phyloP scores from a whole-genome alignment of 2,797 vertebrate species.

The Thripadectes ignobilis region DNA sequence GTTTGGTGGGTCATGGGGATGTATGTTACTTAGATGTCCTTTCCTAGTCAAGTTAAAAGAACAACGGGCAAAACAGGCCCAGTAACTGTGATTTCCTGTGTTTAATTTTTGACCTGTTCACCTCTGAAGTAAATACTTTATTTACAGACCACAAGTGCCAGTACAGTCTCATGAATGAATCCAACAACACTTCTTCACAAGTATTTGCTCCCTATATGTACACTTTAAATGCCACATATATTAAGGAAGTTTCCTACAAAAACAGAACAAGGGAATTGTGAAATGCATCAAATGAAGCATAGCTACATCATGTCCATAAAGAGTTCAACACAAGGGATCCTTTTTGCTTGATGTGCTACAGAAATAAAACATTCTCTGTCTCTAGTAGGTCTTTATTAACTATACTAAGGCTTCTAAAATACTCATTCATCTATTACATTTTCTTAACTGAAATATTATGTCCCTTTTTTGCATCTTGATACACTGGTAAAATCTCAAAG shows the following conservation, averaged over 20 bases:
- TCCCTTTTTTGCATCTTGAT: neutral
- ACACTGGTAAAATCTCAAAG: neutral
- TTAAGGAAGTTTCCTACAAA: neutral
- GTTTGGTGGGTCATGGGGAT: neutral
- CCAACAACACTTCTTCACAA: neutral
- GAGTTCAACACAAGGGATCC: neutral
- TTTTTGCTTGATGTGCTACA: neutral
- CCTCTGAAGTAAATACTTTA: neutral
- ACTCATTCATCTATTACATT: neutral
- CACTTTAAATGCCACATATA: neutral
- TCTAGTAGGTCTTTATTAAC: neutral
- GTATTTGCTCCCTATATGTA: neutral
- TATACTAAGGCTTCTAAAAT: neutral
- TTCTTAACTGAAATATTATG: neutral
- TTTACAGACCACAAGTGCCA: neutral
- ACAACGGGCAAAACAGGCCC: neutral
- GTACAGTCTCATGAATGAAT: neutral
- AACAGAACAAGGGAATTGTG: neutral
- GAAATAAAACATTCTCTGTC: neutral
- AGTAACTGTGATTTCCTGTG: neutral
- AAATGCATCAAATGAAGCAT: neutral
- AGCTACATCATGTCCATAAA: neutral
- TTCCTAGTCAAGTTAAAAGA: neutral
- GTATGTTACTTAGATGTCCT: neutral
- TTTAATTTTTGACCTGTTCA: neutral